A percentile compares a stretch with the other conserved stretches of the same genome.
These are phyloP conservation scores for Synanceia verrucosa DNA, from an alignment of 2,797 vertebrate genomes.

Conservation along the genomic window DNA sequence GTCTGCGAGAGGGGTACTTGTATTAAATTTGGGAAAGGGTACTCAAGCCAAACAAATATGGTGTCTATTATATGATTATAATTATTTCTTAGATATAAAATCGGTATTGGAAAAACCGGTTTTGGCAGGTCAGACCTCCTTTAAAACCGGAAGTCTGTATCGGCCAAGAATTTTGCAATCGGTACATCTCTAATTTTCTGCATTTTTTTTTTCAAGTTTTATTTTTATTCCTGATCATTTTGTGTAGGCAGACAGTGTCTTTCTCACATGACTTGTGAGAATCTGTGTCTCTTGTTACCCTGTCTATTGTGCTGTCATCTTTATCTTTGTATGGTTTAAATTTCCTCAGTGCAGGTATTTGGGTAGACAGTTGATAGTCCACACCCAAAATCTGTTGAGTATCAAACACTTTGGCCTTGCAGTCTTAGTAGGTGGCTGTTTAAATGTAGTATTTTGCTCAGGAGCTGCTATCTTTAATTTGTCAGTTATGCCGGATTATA, in stretches of 20 bases:
- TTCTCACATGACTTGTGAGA: neutral
- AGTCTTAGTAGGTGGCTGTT: neutral
- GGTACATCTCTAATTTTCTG: too few species aligned
- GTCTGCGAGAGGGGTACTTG: too few species aligned
- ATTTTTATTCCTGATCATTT: neutral
- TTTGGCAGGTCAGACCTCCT: too few species aligned
- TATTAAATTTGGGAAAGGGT: too few species aligned
- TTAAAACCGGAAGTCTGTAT: too few species aligned
- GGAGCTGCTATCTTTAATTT: constrained; percentile 1
- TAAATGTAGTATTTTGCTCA: neutral
- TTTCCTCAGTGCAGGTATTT: constrained; percentile 28
- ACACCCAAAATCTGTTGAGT: constrained; percentile 12
- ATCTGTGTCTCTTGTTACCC: constrained; percentile 2
- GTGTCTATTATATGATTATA: too few species aligned
- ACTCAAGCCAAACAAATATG: too few species aligned
- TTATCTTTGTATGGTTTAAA: constrained; percentile 13
- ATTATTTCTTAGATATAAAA: too few species aligned
- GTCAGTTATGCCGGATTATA: constrained; percentile 13
- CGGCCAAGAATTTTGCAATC: too few species aligned
- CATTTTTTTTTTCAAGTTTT: neutral
- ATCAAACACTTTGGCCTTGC: neutral
- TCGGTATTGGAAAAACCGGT: too few species aligned
- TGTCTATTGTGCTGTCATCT: constrained; percentile 11
- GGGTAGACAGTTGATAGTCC: constrained; percentile 9
- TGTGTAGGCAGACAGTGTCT: neutral